Evolutionary conservation across 1,140 invertebrate genomes (phyloP), one percentile per base, ranked within the genome.

Genomic region (Anoplolepis gracilipes): DNA sequence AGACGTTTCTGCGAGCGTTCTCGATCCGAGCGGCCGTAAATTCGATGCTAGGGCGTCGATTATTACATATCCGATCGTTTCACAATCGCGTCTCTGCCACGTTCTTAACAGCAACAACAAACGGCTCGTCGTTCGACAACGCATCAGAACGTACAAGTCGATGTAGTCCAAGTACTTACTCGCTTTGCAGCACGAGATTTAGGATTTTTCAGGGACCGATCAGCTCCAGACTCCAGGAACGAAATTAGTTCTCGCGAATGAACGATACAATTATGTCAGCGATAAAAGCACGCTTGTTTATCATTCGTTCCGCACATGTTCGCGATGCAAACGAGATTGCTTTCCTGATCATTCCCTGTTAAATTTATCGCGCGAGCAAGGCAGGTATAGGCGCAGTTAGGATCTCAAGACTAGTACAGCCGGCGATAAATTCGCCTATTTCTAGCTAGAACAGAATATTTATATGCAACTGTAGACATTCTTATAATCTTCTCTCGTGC

Each of bases 401-500:
- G 87, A 59, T 59, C 11, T 55, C 30, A n/a, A 46, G 70, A 73
- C 65, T 78, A 64, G 64, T 53, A 67, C 33, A 78, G 53, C 61
- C 64, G 77, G 59, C 49, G 72, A 22, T 61, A 79, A 19, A 84
- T 53, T 69, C 11, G 22, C 30, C 25, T 86, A 49, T 70, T 79
- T 76, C 42, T 61, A 70, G 55, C 28, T 70, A 22, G 55, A 76
- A 61, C 49, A 39, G 25, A 81, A 28, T n/a, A 70, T 70, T 57
- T 70, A 42, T 19, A 49, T 69, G 25, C 57, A 39, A 33, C n/a
- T 72, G 13, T 39, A 65, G 11, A 13, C 19, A 36, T 64, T 62
- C 49, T 49, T 46, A 25, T 85, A 62, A 53, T 85, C 81, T 81
- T 49, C 93, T 92, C 89, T 92, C 92, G 90, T 90, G 92, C 92